Base-by-base conservation (phyloP, 2,797 vertebrate species). In the Erithacus rubecula region DNA sequence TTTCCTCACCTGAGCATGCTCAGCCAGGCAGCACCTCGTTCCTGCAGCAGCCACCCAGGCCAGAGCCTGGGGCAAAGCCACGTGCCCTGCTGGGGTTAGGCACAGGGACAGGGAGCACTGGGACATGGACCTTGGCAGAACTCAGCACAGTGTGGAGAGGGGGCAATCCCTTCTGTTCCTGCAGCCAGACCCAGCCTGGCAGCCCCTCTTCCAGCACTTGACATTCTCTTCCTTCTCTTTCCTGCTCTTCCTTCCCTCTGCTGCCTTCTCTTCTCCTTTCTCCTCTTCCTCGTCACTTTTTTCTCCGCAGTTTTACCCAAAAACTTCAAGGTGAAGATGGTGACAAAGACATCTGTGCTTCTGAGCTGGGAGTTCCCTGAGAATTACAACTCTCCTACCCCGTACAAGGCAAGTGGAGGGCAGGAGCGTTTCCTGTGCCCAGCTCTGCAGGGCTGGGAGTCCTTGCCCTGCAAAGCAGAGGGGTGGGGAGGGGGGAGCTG, bases 261-360 rank as follows among this genome's bases (percentile, higher is more conserved):
- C 93, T 96, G 90, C 90, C 95, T 80, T 94, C 63, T 81, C 78
- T 96, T 92, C 90, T 92, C 84, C 78, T 88, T 88, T 91, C 84
- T 76, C 81, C 72, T 79, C 95, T 44, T 95, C 87, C 87, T 93
- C 96, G 47, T 96, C 75, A 55, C 96, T 96, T 97, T 63, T 92
- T 96, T 71, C 83, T 92, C 93, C 56, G 80, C 98, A 99, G 99
- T 99, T 97, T 99, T 99, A 15, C 99, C 99, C 83, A 99, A 99
- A 98, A 99, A 99, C 98, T 99, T 99, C 96, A 99, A 98, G 68
- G 99, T 99, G 93, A 99, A 99, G 97, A 99, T 99, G 98, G 98
- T 99, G 70, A 99, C 98, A 93, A 99, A 99, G 98, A 99, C 99
- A 0, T 98, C 99, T 0, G 99, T 99, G 52, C 97, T 99, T 64